Evolutionary conservation across 2,888 invertebrate genomes (phyloP).

Genomic region (Morpho helenor): DNA sequence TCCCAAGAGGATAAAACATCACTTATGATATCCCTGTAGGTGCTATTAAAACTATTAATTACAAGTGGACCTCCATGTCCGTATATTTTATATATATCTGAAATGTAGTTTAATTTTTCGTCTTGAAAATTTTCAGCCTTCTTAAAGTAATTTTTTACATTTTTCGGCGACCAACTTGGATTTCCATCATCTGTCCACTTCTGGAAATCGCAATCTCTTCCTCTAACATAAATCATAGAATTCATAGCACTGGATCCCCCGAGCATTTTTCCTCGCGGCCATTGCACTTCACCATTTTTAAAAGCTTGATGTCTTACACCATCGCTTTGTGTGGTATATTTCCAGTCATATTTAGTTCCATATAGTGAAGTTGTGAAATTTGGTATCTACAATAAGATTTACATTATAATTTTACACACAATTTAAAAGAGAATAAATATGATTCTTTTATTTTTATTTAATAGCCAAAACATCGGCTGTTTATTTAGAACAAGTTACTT

Average conservation of each 20-base stretch:
- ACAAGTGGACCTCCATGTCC: slow-evolving; percentile 65
- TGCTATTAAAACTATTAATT: slow-evolving; percentile 62
- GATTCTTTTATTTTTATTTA: no score
- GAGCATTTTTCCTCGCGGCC: slow-evolving; percentile 82
- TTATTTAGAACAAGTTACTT: not conserved
- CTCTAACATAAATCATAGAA: slow-evolving; percentile 77
- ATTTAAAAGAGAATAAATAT: not conserved
- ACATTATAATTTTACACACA: not conserved
- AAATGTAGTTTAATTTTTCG: slow-evolving; percentile 31
- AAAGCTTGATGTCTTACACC: slow-evolving; percentile 84
- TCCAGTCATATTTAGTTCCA: slow-evolving; percentile 73
- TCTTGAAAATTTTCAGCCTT: slow-evolving; percentile 74
- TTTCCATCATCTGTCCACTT: slow-evolving; percentile 76
- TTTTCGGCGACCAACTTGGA: slow-evolving; percentile 71
- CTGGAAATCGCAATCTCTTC: slow-evolving; percentile 68
- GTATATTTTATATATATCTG: slow-evolving; percentile 40
- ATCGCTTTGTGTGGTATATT: slow-evolving; percentile 88
- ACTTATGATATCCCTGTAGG: slow-evolving; percentile 44
- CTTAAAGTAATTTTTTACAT: slow-evolving; percentile 65
- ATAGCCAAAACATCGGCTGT: no score
- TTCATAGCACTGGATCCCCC: slow-evolving; percentile 79
- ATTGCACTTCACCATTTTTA: slow-evolving; percentile 44
- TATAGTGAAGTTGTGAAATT: not conserved
- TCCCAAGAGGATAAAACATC: slow-evolving; percentile 52
- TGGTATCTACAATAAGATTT: not conserved